These are phyloP conservation scores for Myiotriccus ornatus DNA, from an alignment of 2,797 vertebrate genomes.

Conservation along the genomic window DNA sequence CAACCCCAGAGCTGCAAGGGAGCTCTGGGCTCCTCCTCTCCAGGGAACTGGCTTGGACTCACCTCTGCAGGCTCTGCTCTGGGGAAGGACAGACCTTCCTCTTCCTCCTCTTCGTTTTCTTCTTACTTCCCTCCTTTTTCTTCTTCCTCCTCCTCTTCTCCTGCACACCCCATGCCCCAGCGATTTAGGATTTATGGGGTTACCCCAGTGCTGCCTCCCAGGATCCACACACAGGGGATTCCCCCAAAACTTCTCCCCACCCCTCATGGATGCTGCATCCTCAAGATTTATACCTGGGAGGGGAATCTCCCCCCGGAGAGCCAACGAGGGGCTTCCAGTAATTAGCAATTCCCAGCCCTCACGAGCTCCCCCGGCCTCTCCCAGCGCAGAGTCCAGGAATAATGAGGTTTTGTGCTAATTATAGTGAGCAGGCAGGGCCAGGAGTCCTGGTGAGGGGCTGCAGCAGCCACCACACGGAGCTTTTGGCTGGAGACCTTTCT, in stretches of 20 bases:
- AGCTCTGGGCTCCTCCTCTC: not conserved
- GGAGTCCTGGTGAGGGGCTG: not conserved
- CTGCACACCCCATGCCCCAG: not conserved
- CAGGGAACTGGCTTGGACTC: not conserved
- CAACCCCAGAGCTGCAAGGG: not conserved
- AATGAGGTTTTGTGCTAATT: constrained; percentile 22
- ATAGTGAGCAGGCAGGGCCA: not conserved
- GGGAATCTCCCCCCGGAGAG: not conserved
- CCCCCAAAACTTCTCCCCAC: not conserved
- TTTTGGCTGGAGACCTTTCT: not conserved
- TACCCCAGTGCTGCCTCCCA: not conserved
- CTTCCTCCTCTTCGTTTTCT: not conserved
- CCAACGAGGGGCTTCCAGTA: not conserved
- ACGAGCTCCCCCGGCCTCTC: not conserved
- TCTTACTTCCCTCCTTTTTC: not conserved
- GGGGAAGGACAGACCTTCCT: not conserved
- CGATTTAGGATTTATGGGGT: not conserved
- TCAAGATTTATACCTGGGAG: not conserved
- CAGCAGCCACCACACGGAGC: rapidly evolving
- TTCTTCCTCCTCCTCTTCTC: not conserved
- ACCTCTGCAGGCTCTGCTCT: not conserved
- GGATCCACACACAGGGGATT: not conserved
- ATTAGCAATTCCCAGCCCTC: not conserved
- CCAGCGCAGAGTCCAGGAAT: not conserved
- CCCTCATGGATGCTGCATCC: rapidly evolving